Percentiles rank a stretch among this genome's conserved stretches.
These are phyloP conservation scores for Deilephila porcellus DNA, from an alignment of 2,888 invertebrate species.

Conservation along the genomic window DNA sequence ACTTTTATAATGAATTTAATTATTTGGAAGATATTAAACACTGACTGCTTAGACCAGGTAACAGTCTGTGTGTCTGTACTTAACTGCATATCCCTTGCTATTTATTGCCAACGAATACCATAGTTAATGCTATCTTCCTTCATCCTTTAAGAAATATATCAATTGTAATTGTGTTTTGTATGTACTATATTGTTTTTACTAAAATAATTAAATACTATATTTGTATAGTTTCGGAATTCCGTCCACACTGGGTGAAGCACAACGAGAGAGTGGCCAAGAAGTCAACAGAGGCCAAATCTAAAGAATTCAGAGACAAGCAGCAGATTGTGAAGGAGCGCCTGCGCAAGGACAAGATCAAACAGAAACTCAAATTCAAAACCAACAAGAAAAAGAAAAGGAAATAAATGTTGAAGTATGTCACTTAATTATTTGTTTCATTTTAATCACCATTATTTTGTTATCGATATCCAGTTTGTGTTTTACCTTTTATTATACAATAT, in stretches of 20 bases:
- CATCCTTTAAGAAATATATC: too few relatives aligned
- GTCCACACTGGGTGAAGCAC: slow-evolving; percentile 91
- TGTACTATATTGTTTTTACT: too few relatives aligned
- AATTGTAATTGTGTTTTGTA: too few relatives aligned
- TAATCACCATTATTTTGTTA: background rate
- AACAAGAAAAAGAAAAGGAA: slow-evolving; percentile 70
- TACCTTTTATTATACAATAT: too few relatives aligned
- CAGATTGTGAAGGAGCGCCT: slow-evolving; percentile 91
- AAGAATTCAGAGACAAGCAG: slow-evolving; percentile 89
- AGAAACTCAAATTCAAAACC: slow-evolving; percentile 76
- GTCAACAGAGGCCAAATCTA: slow-evolving; percentile 69
- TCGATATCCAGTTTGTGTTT: too few relatives aligned
- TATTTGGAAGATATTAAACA: too few relatives aligned
- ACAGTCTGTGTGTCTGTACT: too few relatives aligned
- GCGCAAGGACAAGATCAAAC: slow-evolving; percentile 86
- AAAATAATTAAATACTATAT: background rate
- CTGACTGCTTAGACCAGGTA: too few relatives aligned
- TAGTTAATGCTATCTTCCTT: too few relatives aligned
- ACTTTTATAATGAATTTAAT: too few relatives aligned
- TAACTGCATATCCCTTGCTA: too few relatives aligned
- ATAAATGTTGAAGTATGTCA: slow-evolving; percentile 23
- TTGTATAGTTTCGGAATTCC: slow-evolving; percentile 78
- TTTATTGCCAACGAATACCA: too few relatives aligned
- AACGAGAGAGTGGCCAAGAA: slow-evolving; percentile 86
- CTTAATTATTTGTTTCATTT: slow-evolving; percentile 9